Conservation (phyloP, 2,113 vertebrate genomes). For the Xenopus borealis region DNA sequence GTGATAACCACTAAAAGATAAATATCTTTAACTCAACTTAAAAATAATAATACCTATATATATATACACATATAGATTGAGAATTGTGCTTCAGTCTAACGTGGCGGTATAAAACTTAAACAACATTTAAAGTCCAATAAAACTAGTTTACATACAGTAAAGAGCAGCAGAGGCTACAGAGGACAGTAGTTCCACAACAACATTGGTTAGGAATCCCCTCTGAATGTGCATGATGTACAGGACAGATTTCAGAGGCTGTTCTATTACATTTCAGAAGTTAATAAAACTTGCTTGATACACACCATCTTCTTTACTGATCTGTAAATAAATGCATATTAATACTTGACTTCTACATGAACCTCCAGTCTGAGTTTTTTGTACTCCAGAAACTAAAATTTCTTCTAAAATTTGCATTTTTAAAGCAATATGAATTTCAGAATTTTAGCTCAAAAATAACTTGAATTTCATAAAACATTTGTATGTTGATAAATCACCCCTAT, state of each 20-base stretch:
- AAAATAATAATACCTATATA: not conserved
- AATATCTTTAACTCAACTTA: too few relatives aligned
- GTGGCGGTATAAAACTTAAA: slow-evolving; percentile 13
- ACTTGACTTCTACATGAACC: too few relatives aligned
- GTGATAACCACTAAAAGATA: too few relatives aligned
- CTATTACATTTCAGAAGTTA: slow-evolving; percentile 43
- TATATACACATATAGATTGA: not conserved
- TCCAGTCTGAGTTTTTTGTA: too few relatives aligned
- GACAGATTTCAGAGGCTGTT: not conserved
- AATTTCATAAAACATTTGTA: too few relatives aligned
- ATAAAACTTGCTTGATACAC: slow-evolving; percentile 10
- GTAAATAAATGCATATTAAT: not conserved
- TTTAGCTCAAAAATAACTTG: too few relatives aligned
- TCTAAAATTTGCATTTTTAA: too few relatives aligned
- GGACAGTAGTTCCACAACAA: not conserved
- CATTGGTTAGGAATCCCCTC: not conserved
- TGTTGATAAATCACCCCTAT: too few relatives aligned
- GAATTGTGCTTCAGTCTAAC: not conserved
- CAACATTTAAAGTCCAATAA: slow-evolving; percentile 18
- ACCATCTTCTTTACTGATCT: slow-evolving; percentile 49
- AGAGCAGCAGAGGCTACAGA: slow-evolving; percentile 1
- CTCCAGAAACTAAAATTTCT: too few relatives aligned
- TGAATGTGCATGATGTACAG: not conserved
- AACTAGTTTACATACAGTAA: slow-evolving; percentile 9
- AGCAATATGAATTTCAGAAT: too few relatives aligned